phyloP scores from a whole-genome alignment of 2,888 invertebrate genomes.

The Neoaliturus tenellus region DNA sequence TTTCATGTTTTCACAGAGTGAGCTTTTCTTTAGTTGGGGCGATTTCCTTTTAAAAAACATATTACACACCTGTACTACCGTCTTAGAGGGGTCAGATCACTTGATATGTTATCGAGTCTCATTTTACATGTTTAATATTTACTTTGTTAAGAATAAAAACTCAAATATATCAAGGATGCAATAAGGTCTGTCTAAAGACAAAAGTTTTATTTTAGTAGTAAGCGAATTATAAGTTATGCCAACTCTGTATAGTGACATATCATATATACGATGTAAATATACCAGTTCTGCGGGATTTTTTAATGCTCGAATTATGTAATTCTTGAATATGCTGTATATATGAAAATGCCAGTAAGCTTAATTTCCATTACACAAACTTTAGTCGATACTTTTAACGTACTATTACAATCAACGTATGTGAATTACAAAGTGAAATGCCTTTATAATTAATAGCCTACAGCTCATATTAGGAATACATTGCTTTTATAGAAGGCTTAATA shows the following conservation, averaged over 20 bases:
- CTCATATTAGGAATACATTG: slow-evolving; percentile 44
- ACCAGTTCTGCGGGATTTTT: slow-evolving; percentile 53
- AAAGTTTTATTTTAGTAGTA: slow-evolving; percentile 55
- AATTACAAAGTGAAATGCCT: slow-evolving; percentile 45
- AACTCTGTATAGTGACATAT: slow-evolving; percentile 50
- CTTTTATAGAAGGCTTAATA: slow-evolving; percentile 46
- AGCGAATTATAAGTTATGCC: slow-evolving; percentile 47
- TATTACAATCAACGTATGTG: slow-evolving; percentile 54
- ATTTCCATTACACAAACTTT: slow-evolving; percentile 51
- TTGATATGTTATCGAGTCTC: slow-evolving; percentile 27
- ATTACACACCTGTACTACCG: not conserved
- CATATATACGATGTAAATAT: slow-evolving; percentile 56
- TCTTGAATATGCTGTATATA: slow-evolving; percentile 55
- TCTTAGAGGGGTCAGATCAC: slow-evolving; percentile 1
- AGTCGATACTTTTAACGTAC: slow-evolving; percentile 53
- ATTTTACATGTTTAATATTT: slow-evolving; percentile 27
- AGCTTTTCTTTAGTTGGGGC: not conserved
- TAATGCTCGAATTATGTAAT: slow-evolving; percentile 54
- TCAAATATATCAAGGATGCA: slow-evolving; percentile 50
- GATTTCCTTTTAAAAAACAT: slow-evolving; percentile 15
- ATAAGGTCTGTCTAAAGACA: slow-evolving; percentile 41
- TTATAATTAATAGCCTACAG: slow-evolving; percentile 47
- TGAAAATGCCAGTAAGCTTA: slow-evolving; percentile 51
- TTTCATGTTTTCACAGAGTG: not conserved
- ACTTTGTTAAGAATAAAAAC: slow-evolving; percentile 38